Percentiles rank a stretch among this genome's conserved stretches.
Conservation (phyloP, 2,888 invertebrate species). For the Tubulanus polymorphus region DNA sequence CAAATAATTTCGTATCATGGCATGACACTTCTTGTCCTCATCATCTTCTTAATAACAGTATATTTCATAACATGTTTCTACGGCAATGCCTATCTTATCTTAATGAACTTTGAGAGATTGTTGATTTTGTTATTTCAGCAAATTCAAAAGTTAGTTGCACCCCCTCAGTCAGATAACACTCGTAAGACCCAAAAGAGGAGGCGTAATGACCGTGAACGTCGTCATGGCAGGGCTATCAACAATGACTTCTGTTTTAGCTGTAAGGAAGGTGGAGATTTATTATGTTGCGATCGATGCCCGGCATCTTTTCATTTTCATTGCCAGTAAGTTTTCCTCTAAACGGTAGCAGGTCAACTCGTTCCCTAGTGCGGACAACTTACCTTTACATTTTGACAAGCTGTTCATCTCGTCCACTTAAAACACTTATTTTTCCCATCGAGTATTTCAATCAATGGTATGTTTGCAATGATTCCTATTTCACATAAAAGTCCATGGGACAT, state of each 20-base stretch:
- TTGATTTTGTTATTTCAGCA: conserved; percentile 62
- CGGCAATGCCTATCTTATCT: too few relatives aligned
- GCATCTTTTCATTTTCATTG: conserved; percentile 93
- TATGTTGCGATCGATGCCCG: conserved; percentile 94
- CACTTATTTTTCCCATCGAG: too few relatives aligned
- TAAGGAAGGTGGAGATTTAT: conserved; percentile 87
- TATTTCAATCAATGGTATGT: too few relatives aligned
- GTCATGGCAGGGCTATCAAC: conserved; percentile 59
- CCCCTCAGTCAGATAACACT: conserved; percentile 72
- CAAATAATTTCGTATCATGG: background rate
- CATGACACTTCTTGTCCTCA: background rate
- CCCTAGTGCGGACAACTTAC: too few relatives aligned
- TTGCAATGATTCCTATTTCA: too few relatives aligned
- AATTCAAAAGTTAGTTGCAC: conserved; percentile 82
- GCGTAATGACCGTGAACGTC: conserved; percentile 58
- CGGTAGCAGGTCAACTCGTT: background rate
- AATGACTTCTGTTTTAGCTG: conserved; percentile 93
- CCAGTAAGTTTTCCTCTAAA: conserved; percentile 65
- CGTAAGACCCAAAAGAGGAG: conserved; percentile 57
- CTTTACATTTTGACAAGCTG: background rate
- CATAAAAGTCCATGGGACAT: too few relatives aligned
- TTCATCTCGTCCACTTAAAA: too few relatives aligned
- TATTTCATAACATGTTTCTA: too few relatives aligned
- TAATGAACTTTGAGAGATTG: too few relatives aligned
- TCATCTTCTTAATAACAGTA: too few relatives aligned